A percentile compares a stretch with the other conserved stretches of the same genome.
phyloP scores from a whole-genome alignment of 2,888 invertebrate genomes.

The Acanthosepion lycidas region DNA sequence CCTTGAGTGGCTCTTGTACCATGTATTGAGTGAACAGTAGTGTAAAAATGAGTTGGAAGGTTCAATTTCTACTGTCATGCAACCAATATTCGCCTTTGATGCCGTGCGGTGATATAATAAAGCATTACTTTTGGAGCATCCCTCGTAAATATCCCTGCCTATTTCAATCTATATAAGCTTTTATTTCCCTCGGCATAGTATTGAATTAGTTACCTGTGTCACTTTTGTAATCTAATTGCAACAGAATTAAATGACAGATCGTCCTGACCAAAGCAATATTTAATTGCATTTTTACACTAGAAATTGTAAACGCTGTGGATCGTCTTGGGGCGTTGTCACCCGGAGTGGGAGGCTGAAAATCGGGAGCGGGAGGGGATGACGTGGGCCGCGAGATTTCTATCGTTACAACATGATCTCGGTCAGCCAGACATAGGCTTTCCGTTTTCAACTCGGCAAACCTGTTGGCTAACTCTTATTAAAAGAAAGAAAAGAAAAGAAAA shows the following conservation, averaged over 20 bases:
- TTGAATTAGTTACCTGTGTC: background rate
- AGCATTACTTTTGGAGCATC: too few species aligned
- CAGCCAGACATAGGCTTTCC: background rate
- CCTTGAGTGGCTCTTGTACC: too few species aligned
- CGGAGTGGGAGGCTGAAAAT: background rate
- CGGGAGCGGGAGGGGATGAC: background rate
- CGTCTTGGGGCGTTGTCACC: constrained; percentile 38
- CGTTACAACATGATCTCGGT: background rate
- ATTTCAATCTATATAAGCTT: background rate
- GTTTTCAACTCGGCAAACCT: constrained; percentile 5
- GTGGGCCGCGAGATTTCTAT: background rate
- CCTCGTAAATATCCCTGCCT: background rate
- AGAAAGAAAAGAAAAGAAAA: background rate
- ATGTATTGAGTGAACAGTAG: too few species aligned
- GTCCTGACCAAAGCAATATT: background rate
- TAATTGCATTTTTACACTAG: constrained; percentile 57
- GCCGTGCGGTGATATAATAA: too few species aligned
- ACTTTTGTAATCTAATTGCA: background rate
- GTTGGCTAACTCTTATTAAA: background rate
- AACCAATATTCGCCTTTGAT: too few species aligned
- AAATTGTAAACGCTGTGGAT: constrained; percentile 49
- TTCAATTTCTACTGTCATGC: too few species aligned
- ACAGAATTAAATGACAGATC: background rate
- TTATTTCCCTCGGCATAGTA: background rate
- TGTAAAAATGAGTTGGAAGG: too few species aligned